Conservation (phyloP, 2,888 invertebrate species). For the Timema podura region DNA sequence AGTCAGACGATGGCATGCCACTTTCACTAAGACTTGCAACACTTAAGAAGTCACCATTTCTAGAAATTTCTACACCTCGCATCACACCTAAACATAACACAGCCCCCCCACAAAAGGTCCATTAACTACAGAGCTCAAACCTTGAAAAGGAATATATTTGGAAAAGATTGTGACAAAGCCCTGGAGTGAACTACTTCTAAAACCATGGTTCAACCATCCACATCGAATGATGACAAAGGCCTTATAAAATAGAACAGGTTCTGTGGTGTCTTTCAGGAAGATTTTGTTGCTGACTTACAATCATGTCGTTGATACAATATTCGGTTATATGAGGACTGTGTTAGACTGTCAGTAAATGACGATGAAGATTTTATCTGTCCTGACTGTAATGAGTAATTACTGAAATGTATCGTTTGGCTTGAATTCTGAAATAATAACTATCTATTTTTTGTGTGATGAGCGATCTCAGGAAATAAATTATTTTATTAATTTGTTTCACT, state of each 20-base stretch:
- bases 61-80: not conserved
- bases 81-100: not conserved
- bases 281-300: too few relatives aligned
- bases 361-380: slow-evolving; percentile 4
- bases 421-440: not conserved
- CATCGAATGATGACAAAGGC: too few relatives aligned
- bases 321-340: not conserved
- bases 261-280: too few relatives aligned
- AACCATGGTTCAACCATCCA: too few relatives aligned
- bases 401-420: not conserved
- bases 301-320: not conserved
- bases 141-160: too few relatives aligned
- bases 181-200: too few relatives aligned
- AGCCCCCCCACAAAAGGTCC: not conserved
- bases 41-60: slow-evolving; percentile 8
- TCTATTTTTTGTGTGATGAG: too few relatives aligned
- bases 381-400: not conserved
- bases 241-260: too few relatives aligned
- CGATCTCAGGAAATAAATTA: too few relatives aligned
- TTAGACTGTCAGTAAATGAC: not conserved
- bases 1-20: not conserved
- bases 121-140: not conserved
- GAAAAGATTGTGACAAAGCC: too few relatives aligned
- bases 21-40: not conserved
- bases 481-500: too few relatives aligned